A percentile compares a stretch with the other conserved stretches of the same genome.
phyloP scores from a whole-genome alignment of 2,888 invertebrate genomes.

The Agrilus mali region DNA sequence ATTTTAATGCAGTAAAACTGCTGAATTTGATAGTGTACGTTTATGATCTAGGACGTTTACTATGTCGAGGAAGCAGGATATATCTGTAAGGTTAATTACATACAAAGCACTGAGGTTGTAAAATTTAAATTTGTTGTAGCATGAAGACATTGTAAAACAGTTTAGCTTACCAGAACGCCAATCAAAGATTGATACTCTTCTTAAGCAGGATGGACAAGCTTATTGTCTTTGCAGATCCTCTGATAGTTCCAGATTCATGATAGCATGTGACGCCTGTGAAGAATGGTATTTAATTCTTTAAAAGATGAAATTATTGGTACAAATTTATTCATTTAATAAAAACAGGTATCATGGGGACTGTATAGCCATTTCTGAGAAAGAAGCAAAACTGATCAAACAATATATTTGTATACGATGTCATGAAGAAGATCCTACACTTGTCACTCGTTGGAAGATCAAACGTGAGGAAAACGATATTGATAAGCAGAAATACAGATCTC shows the following conservation, averaged over 20 bases:
- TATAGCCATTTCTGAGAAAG: conserved; percentile 86
- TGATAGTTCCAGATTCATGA: conserved; percentile 93
- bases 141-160: conserved; percentile 81
- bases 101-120: too few species aligned
- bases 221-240: conserved; percentile 93
- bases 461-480: conserved; percentile 22
- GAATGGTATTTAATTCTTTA: conserved; percentile 54
- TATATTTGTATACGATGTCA: conserved; percentile 83
- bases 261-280: conserved; percentile 93
- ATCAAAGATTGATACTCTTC: conserved; percentile 75
- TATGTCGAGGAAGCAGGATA: too few species aligned
- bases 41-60: too few species aligned
- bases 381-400: conserved; percentile 85
- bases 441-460: conserved; percentile 39
- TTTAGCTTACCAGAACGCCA: conserved; percentile 81
- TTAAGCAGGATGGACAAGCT: conserved; percentile 82
- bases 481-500: conserved; percentile 24
- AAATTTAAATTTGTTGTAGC: conserved; percentile 35
- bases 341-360: conserved; percentile 84
- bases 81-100: too few species aligned
- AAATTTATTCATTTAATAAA: not conserved
- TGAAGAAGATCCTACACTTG: conserved; percentile 68
- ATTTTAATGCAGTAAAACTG: too few species aligned
- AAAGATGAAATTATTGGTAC: not conserved
- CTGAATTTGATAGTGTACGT: too few species aligned